Evolutionary conservation across 2,797 vertebrate species (phyloP).

Genomic region (Linurgus olivaceus): DNA sequence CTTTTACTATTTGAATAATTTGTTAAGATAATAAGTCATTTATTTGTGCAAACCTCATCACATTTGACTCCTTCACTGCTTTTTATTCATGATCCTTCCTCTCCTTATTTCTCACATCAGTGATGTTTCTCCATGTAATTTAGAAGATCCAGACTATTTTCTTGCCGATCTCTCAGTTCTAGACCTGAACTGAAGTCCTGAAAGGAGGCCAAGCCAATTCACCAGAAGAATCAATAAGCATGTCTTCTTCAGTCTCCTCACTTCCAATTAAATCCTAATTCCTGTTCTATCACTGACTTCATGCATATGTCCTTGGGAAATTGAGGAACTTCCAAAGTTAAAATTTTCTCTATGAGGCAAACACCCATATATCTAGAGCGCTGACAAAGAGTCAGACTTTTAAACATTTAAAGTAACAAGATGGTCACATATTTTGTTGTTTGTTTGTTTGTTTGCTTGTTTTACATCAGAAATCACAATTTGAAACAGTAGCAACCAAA

Average conservation of each 20-base stretch:
- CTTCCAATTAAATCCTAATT: background rate
- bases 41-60: background rate
- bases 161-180: background rate
- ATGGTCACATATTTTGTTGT: background rate
- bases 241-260: background rate
- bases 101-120: background rate
- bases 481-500: background rate
- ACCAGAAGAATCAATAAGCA: background rate
- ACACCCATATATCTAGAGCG: accelerated
- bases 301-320: background rate
- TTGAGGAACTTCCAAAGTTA: background rate
- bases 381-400: background rate
- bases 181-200: background rate
- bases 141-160: background rate
- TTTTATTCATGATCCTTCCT: background rate
- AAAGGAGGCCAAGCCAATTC: background rate
- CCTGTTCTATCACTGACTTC: background rate
- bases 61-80: background rate
- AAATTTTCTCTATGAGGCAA: background rate
- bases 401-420: background rate
- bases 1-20: background rate
- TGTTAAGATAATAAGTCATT: background rate
- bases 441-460: too few species aligned
- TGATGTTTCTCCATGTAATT: background rate
- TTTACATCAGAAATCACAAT: background rate